A percentile compares a stretch with the other conserved stretches of the same genome.
These are phyloP conservation scores for Magallana gigas DNA, from an alignment of 1,140 invertebrate species.

Conservation along the genomic window DNA sequence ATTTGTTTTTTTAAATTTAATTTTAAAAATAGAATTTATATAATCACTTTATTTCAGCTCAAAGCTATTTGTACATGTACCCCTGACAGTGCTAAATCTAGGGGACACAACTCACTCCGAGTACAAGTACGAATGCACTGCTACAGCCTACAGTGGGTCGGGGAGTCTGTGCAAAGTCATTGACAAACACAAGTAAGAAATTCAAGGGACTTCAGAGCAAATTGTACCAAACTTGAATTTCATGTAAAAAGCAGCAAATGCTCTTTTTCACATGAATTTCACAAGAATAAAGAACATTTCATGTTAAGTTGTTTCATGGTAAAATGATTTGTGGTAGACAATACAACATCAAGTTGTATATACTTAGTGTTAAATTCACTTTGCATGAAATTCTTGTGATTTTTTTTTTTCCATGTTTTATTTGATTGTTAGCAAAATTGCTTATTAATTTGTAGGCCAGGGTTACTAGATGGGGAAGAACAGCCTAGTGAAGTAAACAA, in stretches of 20 bases:
- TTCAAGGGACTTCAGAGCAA: background rate
- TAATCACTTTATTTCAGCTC: constrained; percentile 10
- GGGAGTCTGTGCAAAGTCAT: constrained; percentile 38
- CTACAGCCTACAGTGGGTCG: constrained; percentile 42
- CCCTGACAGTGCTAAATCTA: constrained; percentile 51
- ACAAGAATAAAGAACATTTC: no score
- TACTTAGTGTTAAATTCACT: no score
- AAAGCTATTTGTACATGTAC: constrained; percentile 30
- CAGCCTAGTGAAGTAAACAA: background rate
- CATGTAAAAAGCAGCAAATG: no score
- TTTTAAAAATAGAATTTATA: no score
- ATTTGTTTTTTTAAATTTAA: no score
- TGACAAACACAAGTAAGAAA: constrained; percentile 48
- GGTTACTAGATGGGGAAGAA: background rate
- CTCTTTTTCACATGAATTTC: no score
- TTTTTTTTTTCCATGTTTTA: background rate
- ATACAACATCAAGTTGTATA: no score
- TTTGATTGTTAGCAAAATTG: no score
- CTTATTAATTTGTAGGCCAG: background rate
- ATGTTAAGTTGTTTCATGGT: no score
- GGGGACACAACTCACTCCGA: constrained; percentile 50
- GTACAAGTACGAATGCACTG: constrained; percentile 42
- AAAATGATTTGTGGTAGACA: no score
- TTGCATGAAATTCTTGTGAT: no score
- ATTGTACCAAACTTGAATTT: no score